Evolutionary conservation across 2,113 vertebrate species (phyloP), one percentile per base, ranked within the genome.

Genomic region (Pteruthius melanotis): DNA sequence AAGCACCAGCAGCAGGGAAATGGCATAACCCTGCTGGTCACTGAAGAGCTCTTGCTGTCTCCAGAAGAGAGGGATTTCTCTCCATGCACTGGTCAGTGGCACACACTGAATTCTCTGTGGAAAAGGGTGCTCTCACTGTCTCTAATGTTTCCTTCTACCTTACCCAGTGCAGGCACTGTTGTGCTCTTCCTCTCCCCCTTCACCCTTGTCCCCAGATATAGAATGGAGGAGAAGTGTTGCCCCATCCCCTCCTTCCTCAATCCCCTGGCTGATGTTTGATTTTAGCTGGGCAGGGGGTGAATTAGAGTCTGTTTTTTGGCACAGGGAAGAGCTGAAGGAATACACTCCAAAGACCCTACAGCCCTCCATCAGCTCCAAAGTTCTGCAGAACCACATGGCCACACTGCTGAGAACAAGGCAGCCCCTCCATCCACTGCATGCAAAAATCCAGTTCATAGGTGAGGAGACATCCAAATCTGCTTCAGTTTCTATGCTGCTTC

Each of bases 391-490:
- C 22, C 85, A 97, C 3, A 40, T 97, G 69, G 52, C 21, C 53
- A 87, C 63, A 21, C 97, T 98, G 31, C 82, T 99, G 70, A 90
- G 74, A 80, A 78, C 72, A 57, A 96, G 97, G 92, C 92, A 94
- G 27, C 91, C 90, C 3, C 66, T 98, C 59, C 97, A 68, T 42
- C 81, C 97, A n/a, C 31, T 40, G 35, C 98, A 98, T 3, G 99
- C 99, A 77, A 99, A 99, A 97, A 98, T 98, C 50, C 83, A 90
- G 57, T 99, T 99, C 70, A 97, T 99, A 28, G 97, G 99, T 99
- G 94, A 95, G 98, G 97, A 92, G 64, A 56, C 17, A 44, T 14
- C 22, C 16, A 54, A 8, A 47, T 35, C 72, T 89, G 27, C 37
- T 59, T 19, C 31, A 60, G 28, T 33, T 2, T 39, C 54, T 54